Evolutionary conservation across 2,113 vertebrate genomes (phyloP).

Genomic region (Microcebus ravelobensis): DNA sequence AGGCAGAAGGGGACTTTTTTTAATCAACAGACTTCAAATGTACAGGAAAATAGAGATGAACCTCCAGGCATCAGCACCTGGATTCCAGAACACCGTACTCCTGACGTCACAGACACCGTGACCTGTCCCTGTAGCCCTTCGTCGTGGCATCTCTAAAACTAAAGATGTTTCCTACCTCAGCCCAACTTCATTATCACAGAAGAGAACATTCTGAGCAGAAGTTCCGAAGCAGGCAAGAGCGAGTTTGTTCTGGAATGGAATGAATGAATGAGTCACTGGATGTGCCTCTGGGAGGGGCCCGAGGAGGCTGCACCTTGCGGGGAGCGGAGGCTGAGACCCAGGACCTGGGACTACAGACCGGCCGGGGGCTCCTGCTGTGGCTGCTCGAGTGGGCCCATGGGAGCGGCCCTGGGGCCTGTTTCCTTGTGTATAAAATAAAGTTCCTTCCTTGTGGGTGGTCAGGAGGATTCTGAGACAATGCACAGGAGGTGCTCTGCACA

Average conservation of each 20-base stretch:
- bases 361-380: too few species aligned
- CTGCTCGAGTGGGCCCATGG: background rate
- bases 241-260: constrained; percentile 34
- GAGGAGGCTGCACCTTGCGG: background rate
- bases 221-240: background rate
- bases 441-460: background rate
- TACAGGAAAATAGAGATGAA: background rate
- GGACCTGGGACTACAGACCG: fast-evolving
- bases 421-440: background rate
- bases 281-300: background rate
- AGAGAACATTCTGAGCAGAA: constrained; percentile 59
- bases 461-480: background rate
- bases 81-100: background rate
- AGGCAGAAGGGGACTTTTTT: background rate
- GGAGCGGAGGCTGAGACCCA: background rate
- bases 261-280: background rate
- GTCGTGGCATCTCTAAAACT: background rate
- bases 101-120: background rate
- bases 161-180: background rate
- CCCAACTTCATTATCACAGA: constrained; percentile 18
- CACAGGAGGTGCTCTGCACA: background rate
- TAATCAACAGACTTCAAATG: background rate
- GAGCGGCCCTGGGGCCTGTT: fast-evolving
- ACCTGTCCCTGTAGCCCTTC: background rate
- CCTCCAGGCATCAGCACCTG: background rate